Percentiles rank a stretch among this genome's conserved stretches.
phyloP scores from a whole-genome alignment of 2,888 invertebrate species.

The Eupithecia tripunctaria region DNA sequence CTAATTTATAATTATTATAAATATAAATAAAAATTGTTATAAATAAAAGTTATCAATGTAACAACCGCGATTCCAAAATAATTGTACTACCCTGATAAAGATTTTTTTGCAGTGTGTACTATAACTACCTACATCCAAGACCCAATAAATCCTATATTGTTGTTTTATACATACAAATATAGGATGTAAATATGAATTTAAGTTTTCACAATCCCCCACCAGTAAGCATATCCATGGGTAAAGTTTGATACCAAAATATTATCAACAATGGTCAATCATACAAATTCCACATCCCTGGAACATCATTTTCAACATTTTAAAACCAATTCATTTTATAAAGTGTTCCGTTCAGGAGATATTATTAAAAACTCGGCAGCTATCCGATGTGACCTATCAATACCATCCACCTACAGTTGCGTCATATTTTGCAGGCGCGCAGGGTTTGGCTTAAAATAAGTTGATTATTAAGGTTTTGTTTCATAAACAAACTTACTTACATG shows the following conservation, averaged over 20 bases:
- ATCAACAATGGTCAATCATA: not conserved
- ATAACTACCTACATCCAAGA: no score
- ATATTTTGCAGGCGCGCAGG: constrained; percentile 4
- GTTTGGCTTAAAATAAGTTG: constrained; percentile 5
- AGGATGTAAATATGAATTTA: no score
- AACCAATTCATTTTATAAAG: not conserved
- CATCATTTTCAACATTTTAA: not conserved
- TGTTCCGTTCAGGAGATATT: constrained; percentile 1
- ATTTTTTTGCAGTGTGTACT: no score
- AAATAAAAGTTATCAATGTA: no score
- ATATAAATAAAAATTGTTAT: no score
- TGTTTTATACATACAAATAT: no score
- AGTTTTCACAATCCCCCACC: not conserved
- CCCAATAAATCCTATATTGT: no score
- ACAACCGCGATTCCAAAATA: no score
- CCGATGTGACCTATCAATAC: constrained; percentile 5
- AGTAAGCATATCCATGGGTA: not conserved
- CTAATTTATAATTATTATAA: no score
- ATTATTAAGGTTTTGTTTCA: not conserved
- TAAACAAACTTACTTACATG: not conserved
- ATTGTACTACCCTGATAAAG: no score
- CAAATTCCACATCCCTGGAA: not conserved
- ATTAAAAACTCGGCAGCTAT: constrained; percentile 9
- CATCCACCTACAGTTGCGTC: constrained; percentile 1
- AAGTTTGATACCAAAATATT: not conserved